Evolutionary conservation across 2,888 invertebrate species (phyloP).

Genomic region (Muscina levida): DNA sequence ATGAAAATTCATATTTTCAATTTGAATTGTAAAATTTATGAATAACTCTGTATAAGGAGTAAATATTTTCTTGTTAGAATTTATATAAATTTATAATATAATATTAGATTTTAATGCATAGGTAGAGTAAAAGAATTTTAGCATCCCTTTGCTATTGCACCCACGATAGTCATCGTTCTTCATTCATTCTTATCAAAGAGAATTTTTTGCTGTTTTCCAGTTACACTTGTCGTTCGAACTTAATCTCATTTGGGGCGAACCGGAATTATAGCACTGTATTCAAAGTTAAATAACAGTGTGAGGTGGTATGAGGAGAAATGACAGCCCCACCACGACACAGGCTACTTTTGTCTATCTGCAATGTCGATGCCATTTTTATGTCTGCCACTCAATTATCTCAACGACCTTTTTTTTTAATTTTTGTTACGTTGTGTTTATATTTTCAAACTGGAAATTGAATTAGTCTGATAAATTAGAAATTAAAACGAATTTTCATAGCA

Average conservation of each 20-base stretch:
- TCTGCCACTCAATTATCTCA: constrained; percentile 25
- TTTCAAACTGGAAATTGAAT: constrained; percentile 19
- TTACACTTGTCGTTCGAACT: constrained; percentile 35
- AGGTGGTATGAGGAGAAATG: background rate
- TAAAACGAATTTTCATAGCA: background rate
- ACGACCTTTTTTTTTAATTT: constrained; percentile 12
- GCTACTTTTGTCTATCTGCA: constrained; percentile 5
- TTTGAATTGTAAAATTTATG: too few species aligned
- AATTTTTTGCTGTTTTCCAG: too few species aligned
- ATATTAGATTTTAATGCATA: too few species aligned
- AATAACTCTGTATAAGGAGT: too few species aligned
- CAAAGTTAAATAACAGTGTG: background rate
- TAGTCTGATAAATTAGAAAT: background rate
- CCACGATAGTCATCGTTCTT: too few species aligned
- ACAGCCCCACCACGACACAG: constrained; percentile 14
- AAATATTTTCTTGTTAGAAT: too few species aligned
- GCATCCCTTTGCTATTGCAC: too few species aligned
- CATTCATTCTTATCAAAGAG: too few species aligned
- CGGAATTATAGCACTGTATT: background rate
- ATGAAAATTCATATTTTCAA: too few species aligned
- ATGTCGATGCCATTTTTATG: constrained; percentile 27
- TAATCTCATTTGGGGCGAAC: constrained; percentile 51
- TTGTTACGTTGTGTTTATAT: too few species aligned
- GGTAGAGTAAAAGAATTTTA: too few species aligned
- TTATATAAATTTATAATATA: too few species aligned